A percentile compares a stretch with the other conserved stretches of the same genome.
phyloP scores from a whole-genome alignment of 2,797 vertebrate species.

The Microctenopoma stevenorrisi region DNA sequence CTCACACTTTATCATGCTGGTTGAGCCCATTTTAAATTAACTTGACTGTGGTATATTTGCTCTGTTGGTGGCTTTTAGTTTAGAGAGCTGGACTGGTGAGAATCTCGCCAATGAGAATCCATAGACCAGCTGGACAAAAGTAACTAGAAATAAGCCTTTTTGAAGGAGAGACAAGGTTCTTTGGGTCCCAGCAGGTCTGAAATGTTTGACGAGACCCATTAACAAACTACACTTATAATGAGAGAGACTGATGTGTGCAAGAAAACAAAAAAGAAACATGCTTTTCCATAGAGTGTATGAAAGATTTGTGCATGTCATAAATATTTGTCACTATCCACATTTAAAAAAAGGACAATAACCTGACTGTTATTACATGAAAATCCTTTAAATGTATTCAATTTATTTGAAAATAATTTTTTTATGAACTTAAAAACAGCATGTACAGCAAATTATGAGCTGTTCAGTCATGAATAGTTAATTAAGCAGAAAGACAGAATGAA shows the following conservation, averaged over 20 bases:
- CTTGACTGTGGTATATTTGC: slow-evolving; percentile 24
- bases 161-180: slow-evolving; percentile 70
- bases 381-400: slow-evolving; percentile 1
- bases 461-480: slow-evolving; percentile 23
- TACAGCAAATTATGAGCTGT: not conserved
- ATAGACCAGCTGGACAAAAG: slow-evolving; percentile 29
- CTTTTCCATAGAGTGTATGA: not conserved
- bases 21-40: slow-evolving; percentile 41
- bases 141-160: slow-evolving; percentile 31
- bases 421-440: not conserved
- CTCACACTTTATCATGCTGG: slow-evolving; percentile 42
- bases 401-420: not conserved
- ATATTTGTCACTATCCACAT: not conserved
- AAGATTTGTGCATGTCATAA: not conserved
- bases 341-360: slow-evolving; percentile 2
- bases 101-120: slow-evolving; percentile 28
- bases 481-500: slow-evolving; percentile 11
- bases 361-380: not conserved
- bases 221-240: slow-evolving; percentile 37
- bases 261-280: not conserved
- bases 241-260: slow-evolving; percentile 19
- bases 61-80: slow-evolving; percentile 43
- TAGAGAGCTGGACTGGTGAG: slow-evolving; percentile 34
- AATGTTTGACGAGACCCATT: slow-evolving; percentile 40
- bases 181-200: slow-evolving; percentile 51